Evolutionary conservation across 2,113 vertebrate species (phyloP).

Genomic region (Hippocampus mohnikei): DNA sequence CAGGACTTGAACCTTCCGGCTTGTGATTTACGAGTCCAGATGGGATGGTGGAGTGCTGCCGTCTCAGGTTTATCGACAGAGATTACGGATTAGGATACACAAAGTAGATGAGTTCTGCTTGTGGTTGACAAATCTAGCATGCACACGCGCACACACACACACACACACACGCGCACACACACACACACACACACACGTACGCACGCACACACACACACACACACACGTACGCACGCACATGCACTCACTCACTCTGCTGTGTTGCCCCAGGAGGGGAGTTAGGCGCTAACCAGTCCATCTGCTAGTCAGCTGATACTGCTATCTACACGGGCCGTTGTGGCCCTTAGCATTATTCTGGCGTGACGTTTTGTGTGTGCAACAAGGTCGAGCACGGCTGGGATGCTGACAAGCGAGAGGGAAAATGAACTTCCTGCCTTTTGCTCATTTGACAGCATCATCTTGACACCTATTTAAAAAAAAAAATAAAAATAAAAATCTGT

Average conservation of each 20-base stretch:
- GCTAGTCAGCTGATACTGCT: slow-evolving; percentile 35
- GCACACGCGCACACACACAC: slow-evolving; percentile 16
- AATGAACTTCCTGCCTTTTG: not conserved
- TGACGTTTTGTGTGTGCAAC: not conserved
- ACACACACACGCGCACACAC: not conserved
- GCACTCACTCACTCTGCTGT: slow-evolving; percentile 14
- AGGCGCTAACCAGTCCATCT: slow-evolving; percentile 26
- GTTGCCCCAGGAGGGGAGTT: slow-evolving; percentile 8
- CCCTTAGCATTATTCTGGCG: not conserved
- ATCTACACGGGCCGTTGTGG: slow-evolving; percentile 21
- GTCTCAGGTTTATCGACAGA: slow-evolving; percentile 20
- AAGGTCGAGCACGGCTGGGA: not conserved
- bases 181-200: too few species aligned
- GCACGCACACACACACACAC: too few species aligned
- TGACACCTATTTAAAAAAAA: not conserved
- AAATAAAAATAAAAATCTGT: not conserved
- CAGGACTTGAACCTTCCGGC: slow-evolving; percentile 10
- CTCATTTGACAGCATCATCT: not conserved
- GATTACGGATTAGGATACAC: slow-evolving; percentile 12
- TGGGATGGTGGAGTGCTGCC: slow-evolving; percentile 2
- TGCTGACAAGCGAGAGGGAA: not conserved
- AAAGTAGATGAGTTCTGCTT: not conserved
- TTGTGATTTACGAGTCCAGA: not conserved
- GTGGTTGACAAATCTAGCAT: slow-evolving; percentile 2
- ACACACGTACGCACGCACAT: not conserved